Evolutionary conservation across 64 coral and sea anemone species (phyloP).

Genomic region (Hydrozoanthus tunicans): DNA sequence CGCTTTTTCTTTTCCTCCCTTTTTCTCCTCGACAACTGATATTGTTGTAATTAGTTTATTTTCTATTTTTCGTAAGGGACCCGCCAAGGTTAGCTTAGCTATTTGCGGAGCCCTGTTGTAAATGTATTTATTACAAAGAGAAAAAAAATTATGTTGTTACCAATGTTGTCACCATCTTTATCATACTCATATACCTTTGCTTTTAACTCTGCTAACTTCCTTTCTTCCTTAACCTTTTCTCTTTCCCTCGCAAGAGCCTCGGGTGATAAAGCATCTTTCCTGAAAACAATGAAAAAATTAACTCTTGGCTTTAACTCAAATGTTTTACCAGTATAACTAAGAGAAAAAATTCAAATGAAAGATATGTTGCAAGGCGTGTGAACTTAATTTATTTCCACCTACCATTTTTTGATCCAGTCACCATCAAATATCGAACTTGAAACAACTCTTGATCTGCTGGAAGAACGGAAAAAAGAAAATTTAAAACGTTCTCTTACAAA

Average conservation of each 20-base stretch:
- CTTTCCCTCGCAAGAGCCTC: constrained; percentile 33
- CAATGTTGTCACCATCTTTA: too few relatives aligned
- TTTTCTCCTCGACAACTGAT: too few relatives aligned
- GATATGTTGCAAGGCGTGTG: too few relatives aligned
- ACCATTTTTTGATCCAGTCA: constrained; percentile 54
- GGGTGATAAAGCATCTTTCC: constrained; percentile 43
- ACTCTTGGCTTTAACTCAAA: neutral
- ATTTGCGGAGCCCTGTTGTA: too few relatives aligned
- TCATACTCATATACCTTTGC: constrained; percentile 13
- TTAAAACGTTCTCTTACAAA: neutral
- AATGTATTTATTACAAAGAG: too few relatives aligned
- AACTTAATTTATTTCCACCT: neutral
- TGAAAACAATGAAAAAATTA: neutral
- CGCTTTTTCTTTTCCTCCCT: too few relatives aligned
- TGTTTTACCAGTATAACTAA: too few relatives aligned
- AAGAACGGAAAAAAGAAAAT: neutral
- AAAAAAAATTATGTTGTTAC: too few relatives aligned
- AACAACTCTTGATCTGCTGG: neutral
- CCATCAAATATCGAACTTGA: constrained; percentile 4
- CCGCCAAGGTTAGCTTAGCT: too few relatives aligned
- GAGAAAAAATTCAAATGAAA: too few relatives aligned
- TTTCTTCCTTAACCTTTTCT: constrained; percentile 30
- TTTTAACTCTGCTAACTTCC: constrained; percentile 51
- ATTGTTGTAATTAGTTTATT: too few relatives aligned
- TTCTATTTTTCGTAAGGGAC: too few relatives aligned